phyloP scores from a whole-genome alignment of 2,797 vertebrate genomes.

The Thamnophis elegans region DNA sequence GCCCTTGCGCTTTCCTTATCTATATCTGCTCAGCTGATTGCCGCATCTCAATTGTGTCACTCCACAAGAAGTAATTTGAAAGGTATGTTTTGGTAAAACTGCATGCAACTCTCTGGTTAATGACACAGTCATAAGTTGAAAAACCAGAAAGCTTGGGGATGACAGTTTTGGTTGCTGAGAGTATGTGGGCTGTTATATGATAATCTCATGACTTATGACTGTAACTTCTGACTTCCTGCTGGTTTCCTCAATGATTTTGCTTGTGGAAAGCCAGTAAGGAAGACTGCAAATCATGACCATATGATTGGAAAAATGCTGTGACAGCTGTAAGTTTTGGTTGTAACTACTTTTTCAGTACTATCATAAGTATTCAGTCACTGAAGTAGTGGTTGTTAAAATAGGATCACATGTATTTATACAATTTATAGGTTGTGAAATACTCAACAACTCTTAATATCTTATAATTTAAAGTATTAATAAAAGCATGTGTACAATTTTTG shows the following conservation, averaged over 20 bases:
- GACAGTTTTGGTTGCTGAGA: background rate
- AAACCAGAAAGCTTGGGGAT: background rate
- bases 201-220: background rate
- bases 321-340: background rate
- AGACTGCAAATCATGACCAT: background rate
- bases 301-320: background rate
- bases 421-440: background rate
- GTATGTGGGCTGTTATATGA: background rate
- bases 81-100: no score
- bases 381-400: background rate
- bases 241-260: background rate
- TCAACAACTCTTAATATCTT: background rate
- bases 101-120: background rate
- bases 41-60: no score
- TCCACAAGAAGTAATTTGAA: no score
- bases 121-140: background rate
- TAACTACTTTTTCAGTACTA: background rate
- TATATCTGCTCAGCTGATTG: no score
- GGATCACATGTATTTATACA: background rate
- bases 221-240: background rate
- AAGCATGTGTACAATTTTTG: background rate
- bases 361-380: background rate
- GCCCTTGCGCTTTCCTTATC: no score
- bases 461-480: background rate
- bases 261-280: background rate